phyloP scores from a whole-genome alignment of 2,888 invertebrate species.

The Pomacea canaliculata region DNA sequence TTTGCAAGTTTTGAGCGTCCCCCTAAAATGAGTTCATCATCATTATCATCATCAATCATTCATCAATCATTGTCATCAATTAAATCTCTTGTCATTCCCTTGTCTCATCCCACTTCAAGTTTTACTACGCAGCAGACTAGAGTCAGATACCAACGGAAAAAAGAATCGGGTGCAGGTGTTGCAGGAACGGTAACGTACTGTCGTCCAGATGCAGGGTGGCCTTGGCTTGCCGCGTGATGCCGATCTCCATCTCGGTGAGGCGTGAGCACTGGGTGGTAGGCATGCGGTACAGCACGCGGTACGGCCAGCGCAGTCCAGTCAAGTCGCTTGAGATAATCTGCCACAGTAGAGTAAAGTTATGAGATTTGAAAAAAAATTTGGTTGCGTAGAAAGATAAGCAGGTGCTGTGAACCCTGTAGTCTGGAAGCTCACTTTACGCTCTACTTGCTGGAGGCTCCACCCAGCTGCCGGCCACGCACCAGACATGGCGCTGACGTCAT shows the following conservation, averaged over 20 bases:
- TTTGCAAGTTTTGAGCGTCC: slow-evolving; percentile 20
- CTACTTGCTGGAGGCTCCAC: not conserved
- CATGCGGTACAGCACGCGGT: slow-evolving; percentile 48
- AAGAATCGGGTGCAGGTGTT: too few species aligned
- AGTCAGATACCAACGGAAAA: not conserved
- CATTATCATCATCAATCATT: slow-evolving; percentile 8
- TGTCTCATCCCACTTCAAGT: not conserved
- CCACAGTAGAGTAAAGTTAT: not conserved
- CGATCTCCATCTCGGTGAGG: slow-evolving; percentile 36
- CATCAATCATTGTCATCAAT: not conserved
- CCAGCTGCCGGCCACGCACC: too few species aligned
- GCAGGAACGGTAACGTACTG: slow-evolving; percentile 34
- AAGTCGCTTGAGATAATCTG: slow-evolving; percentile 52
- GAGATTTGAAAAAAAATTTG: not conserved
- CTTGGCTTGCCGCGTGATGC: slow-evolving; percentile 33
- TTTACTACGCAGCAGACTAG: not conserved
- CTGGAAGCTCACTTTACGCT: too few species aligned
- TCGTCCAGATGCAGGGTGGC: slow-evolving; percentile 49
- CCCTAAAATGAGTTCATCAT: slow-evolving; percentile 8
- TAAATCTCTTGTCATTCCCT: not conserved
- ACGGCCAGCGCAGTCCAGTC: slow-evolving; percentile 46
- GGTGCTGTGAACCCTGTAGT: too few species aligned
- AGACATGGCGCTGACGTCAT: too few species aligned
- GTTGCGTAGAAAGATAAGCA: too few species aligned
- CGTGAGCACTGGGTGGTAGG: slow-evolving; percentile 50